Evolutionary conservation across 2,797 vertebrate species (phyloP), one percentile per base, ranked within the genome.

Genomic region (Chanos chanos): DNA sequence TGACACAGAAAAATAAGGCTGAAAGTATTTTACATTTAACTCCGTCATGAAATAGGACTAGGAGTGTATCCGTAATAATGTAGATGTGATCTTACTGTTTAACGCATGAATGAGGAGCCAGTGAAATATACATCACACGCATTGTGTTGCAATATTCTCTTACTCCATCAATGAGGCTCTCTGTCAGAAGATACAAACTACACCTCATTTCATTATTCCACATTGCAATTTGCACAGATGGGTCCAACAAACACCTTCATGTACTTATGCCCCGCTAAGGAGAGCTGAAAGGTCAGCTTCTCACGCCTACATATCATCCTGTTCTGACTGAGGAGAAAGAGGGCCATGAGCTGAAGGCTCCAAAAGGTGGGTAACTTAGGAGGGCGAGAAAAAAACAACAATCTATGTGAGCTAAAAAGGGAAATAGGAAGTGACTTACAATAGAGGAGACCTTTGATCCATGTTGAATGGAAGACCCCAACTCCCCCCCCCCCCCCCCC

Each of bases 381-480:
- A 3, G 80, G 83, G 83, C 79, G 85, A 85, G 83, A 87, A 86
- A 79, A n/a, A 80, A 83, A 83, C 80, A 87, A 86, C 81, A 87
- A 71, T 68, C 73, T 79, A 64, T 31, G 81, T 87, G 84, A 86
- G 92, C 93, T 94, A 94, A 91, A 94, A 89, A 81, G 83, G 80
- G 86, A 90, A 88, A 92, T 93, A 91, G 94, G 94, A 97, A 95
- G 89, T 50, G 57, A 70, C 86, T 91, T 88, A 96, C 94, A 97
- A 96, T 97, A 92, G 94, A 91, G 79, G 80, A 80, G 87, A 91
- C 92, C 94, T 96, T 87, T 96, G 94, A 94, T 93, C 92, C 88
- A 81, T 74, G 86, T 89, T 84, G 78, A 83, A 80, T 81, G 84
- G 85, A 89, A 80, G 84, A 87, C 86, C 87, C 89, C 86, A 85